Percentiles rank a stretch among this genome's conserved stretches.
phyloP scores from a whole-genome alignment of 2,113 vertebrate genomes.

The Scortum barcoo region DNA sequence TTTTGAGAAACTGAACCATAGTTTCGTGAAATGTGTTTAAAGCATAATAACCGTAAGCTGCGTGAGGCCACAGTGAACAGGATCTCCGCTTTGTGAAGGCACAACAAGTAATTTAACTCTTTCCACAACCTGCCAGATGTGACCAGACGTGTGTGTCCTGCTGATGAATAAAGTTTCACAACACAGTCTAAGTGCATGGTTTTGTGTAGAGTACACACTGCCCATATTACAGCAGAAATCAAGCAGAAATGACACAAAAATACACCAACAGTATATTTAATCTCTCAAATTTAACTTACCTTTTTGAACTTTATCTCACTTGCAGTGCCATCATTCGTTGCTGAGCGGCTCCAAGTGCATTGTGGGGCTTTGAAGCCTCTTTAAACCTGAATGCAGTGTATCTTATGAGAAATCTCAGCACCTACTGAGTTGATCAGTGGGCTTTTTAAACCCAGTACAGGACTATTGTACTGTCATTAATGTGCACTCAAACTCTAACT shows the following conservation, averaged over 20 bases:
- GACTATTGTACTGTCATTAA: background rate
- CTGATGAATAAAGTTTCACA: background rate
- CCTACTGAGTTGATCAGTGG: background rate
- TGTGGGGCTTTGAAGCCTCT: background rate
- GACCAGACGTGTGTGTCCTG: too few relatives aligned
- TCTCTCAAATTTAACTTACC: too few relatives aligned
- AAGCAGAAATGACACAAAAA: background rate
- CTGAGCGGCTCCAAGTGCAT: background rate
- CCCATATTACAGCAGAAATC: background rate
- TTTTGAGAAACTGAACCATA: too few relatives aligned
- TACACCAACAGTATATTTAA: background rate
- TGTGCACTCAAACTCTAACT: background rate
- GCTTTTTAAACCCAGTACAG: background rate
- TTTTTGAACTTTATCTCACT: background rate
- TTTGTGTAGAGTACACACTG: background rate
- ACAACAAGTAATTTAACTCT: background rate
- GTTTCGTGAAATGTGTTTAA: too few relatives aligned
- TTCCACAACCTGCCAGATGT: too few relatives aligned
- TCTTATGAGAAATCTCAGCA: conserved; percentile 1
- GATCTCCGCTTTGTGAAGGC: background rate
- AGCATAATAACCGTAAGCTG: too few relatives aligned
- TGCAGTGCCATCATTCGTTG: background rate
- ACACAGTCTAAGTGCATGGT: background rate
- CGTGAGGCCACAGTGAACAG: background rate
- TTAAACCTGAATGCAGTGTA: background rate